Percentiles rank a stretch among this genome's conserved stretches.
These are phyloP conservation scores for Enteromius paludinosus DNA, from an alignment of 2,797 vertebrate species.

Conservation along the genomic window DNA sequence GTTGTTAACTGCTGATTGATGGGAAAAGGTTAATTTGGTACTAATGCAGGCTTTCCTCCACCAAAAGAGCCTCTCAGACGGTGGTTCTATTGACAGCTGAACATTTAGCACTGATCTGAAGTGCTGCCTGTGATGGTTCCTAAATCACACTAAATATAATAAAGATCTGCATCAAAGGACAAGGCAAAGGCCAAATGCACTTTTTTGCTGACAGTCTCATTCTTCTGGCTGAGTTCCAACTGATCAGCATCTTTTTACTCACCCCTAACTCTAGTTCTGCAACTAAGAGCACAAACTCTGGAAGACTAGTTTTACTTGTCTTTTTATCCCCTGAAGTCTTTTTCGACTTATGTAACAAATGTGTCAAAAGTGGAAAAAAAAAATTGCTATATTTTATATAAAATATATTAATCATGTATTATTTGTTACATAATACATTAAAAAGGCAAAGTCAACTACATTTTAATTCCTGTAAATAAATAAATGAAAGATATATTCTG, in stretches of 20 bases:
- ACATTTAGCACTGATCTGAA: conserved; percentile 35
- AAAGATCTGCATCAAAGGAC: conserved; percentile 23
- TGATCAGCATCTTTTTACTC: conserved; percentile 33
- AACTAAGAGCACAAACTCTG: conserved; percentile 33
- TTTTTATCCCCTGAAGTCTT: not conserved
- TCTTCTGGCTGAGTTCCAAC: conserved; percentile 36
- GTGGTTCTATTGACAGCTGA: conserved; percentile 36
- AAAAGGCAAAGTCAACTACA: not conserved
- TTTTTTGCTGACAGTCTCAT: conserved; percentile 29
- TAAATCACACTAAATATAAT: conserved; percentile 47
- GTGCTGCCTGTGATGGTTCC: not conserved
- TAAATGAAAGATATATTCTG: not conserved
- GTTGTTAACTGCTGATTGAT: conserved; percentile 52
- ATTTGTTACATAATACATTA: not conserved
- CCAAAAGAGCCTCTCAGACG: conserved; percentile 33
- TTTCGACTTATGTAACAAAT: not conserved
- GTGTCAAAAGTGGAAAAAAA: not conserved
- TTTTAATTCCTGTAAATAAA: not conserved
- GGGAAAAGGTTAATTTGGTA: conserved; percentile 46
- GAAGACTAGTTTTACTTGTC: not conserved
- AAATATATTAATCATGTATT: not conserved
- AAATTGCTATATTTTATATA: not conserved
- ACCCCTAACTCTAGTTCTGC: conserved; percentile 17
- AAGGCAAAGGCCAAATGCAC: conserved; percentile 16
- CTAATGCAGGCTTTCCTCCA: conserved; percentile 37